phyloP scores from a whole-genome alignment of 2,797 vertebrate genomes.

The Tiaroga cobitis region DNA sequence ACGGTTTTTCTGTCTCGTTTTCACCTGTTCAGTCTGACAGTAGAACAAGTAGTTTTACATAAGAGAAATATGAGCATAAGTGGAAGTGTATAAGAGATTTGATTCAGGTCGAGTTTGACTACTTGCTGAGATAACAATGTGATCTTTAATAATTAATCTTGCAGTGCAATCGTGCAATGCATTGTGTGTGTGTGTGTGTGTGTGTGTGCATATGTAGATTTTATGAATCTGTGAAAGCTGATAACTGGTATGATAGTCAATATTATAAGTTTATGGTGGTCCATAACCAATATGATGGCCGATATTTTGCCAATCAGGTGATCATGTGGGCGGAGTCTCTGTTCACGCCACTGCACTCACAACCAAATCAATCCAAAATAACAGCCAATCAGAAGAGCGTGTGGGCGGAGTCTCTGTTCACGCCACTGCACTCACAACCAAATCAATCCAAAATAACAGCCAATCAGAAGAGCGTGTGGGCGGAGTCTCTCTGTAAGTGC shows the following conservation, averaged over 20 bases:
- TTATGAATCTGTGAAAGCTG: background rate
- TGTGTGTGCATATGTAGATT: background rate
- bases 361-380: background rate
- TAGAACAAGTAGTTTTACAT: slow-evolving; percentile 58
- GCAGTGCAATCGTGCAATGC: background rate
- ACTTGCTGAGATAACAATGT: background rate
- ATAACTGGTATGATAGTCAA: background rate
- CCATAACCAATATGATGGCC: background rate
- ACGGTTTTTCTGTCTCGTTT: slow-evolving; percentile 34
- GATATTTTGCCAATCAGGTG: background rate
- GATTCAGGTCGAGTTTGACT: background rate
- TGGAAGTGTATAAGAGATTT: background rate
- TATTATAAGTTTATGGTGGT: background rate
- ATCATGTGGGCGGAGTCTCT: background rate
- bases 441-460: no score
- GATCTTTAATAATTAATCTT: background rate
- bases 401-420: background rate
- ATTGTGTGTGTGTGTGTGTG: background rate
- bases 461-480: background rate
- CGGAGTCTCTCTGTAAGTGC: background rate
- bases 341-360: fast-evolving
- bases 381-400: background rate
- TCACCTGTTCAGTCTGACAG: slow-evolving; percentile 49
- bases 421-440: background rate
- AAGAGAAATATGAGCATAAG: background rate